Percentiles rank a stretch among this genome's conserved stretches.
These are phyloP conservation scores for Mellilla xanthometata DNA, from an alignment of 2,888 invertebrate species.

Conservation along the genomic window DNA sequence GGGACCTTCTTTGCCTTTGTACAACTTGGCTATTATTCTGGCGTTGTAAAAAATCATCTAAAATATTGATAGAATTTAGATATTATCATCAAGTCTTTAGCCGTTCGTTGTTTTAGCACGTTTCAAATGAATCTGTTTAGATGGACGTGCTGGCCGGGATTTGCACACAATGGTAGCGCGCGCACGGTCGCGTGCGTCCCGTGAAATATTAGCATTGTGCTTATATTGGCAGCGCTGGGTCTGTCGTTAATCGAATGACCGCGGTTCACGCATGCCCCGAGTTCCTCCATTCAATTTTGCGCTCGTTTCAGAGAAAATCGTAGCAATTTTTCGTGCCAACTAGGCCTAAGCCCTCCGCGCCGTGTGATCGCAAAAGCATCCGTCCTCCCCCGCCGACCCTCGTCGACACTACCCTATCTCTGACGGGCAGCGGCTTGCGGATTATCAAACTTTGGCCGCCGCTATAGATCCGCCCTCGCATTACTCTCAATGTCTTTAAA, in stretches of 20 bases:
- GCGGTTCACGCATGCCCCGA: slow-evolving; percentile 43
- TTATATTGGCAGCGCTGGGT: slow-evolving; percentile 40
- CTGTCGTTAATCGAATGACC: slow-evolving; percentile 46
- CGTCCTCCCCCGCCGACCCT: slow-evolving; percentile 50
- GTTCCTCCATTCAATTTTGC: slow-evolving; percentile 45
- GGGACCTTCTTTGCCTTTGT: too few species aligned
- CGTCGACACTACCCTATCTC: slow-evolving; percentile 63
- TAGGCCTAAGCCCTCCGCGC: slow-evolving; percentile 51
- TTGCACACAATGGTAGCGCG: slow-evolving; percentile 65
- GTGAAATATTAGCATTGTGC: slow-evolving; percentile 59
- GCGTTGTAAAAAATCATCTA: too few species aligned
- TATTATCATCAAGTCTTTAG: slow-evolving; percentile 27
- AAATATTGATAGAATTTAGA: too few species aligned
- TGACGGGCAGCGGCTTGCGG: slow-evolving; percentile 62
- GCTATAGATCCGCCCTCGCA: slow-evolving; percentile 39
- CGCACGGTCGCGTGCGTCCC: slow-evolving; percentile 60
- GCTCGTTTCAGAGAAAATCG: slow-evolving; percentile 34
- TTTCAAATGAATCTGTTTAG: slow-evolving; percentile 56
- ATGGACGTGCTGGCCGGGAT: slow-evolving; percentile 60
- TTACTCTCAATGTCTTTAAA: slow-evolving; percentile 11
- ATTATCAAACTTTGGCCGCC: slow-evolving; percentile 54
- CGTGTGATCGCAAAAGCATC: slow-evolving; percentile 48
- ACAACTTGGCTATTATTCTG: too few species aligned
- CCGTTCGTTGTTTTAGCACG: slow-evolving; percentile 40
- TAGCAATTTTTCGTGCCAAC: slow-evolving; percentile 47